phyloP scores from a whole-genome alignment of 2,888 invertebrate species.

The Scaptomyza cyrtandrae region DNA sequence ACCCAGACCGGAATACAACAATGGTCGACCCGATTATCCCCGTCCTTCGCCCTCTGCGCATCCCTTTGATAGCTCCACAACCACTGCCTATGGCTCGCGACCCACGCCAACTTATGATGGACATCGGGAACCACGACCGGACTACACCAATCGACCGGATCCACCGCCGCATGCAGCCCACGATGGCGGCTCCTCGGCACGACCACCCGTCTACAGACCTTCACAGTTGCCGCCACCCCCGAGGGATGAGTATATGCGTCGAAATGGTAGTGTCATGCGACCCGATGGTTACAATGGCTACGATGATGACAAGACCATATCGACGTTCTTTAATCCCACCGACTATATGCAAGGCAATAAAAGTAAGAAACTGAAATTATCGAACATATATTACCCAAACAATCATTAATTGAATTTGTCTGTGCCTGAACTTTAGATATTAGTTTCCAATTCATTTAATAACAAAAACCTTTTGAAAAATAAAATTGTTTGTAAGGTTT shows the following conservation, averaged over 20 bases:
- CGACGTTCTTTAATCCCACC: slow-evolving; percentile 84
- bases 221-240: slow-evolving; percentile 44
- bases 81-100: slow-evolving; percentile 49
- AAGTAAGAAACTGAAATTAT: slow-evolving; percentile 60
- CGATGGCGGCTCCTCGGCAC: slow-evolving; percentile 49
- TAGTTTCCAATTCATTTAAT: too few relatives aligned
- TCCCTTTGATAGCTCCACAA: slow-evolving; percentile 64
- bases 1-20: slow-evolving; percentile 61
- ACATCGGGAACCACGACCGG: slow-evolving; percentile 63
- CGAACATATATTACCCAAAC: too few relatives aligned
- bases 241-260: slow-evolving; percentile 60
- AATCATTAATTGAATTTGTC: too few relatives aligned
- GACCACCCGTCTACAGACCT: slow-evolving; percentile 54
- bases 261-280: slow-evolving; percentile 61
- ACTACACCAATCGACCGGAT: slow-evolving; percentile 82
- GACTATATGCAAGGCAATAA: slow-evolving; percentile 81
- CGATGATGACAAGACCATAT: slow-evolving; percentile 82
- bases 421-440: too few relatives aligned
- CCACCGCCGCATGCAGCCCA: slow-evolving; percentile 56
- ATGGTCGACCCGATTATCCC: slow-evolving; percentile 60
- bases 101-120: slow-evolving; percentile 50
- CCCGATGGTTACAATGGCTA: slow-evolving; percentile 72
- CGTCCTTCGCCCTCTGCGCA: slow-evolving; percentile 39
- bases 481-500: too few relatives aligned
- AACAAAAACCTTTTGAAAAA: too few relatives aligned